phyloP scores from a whole-genome alignment of 2,888 invertebrate genomes.

The Plagiodera versicolora region DNA sequence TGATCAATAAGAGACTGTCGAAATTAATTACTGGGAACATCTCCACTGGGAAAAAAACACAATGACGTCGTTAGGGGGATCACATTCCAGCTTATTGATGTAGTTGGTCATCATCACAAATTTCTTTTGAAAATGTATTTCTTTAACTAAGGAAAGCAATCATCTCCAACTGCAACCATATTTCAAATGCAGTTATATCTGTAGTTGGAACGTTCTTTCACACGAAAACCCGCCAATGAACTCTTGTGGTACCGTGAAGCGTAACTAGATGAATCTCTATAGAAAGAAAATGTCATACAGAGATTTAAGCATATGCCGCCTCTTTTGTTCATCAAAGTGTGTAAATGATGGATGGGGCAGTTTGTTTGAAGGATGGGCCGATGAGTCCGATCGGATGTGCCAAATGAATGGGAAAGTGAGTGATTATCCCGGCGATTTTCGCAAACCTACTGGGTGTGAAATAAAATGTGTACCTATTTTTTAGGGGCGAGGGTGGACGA shows the following conservation, averaged over 20 bases:
- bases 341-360: constrained; percentile 23
- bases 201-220: background rate
- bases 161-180: too few species aligned
- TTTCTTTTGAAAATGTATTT: too few species aligned
- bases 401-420: constrained; percentile 13
- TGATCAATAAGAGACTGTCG: too few species aligned
- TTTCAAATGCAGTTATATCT: too few species aligned
- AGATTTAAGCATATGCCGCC: constrained; percentile 7
- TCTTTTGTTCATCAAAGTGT: constrained; percentile 18
- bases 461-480: background rate
- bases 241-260: background rate
- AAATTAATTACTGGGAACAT: too few species aligned
- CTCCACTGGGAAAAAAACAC: too few species aligned
- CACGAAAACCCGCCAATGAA: background rate
- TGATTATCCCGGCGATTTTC: constrained; percentile 7
- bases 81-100: too few species aligned
- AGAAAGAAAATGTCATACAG: constrained; percentile 2
- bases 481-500: constrained; percentile 2
- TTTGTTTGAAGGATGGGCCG: constrained; percentile 18
- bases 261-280: constrained; percentile 9
- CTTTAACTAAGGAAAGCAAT: too few species aligned
- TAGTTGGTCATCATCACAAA: too few species aligned
- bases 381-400: constrained; percentile 15
- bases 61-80: too few species aligned
- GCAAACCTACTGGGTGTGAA: constrained; percentile 5